Evolutionary conservation across 2,888 invertebrate species (phyloP), one percentile per base, ranked within the genome.

Genomic region (Ashinkailepas kermadecensis): DNA sequence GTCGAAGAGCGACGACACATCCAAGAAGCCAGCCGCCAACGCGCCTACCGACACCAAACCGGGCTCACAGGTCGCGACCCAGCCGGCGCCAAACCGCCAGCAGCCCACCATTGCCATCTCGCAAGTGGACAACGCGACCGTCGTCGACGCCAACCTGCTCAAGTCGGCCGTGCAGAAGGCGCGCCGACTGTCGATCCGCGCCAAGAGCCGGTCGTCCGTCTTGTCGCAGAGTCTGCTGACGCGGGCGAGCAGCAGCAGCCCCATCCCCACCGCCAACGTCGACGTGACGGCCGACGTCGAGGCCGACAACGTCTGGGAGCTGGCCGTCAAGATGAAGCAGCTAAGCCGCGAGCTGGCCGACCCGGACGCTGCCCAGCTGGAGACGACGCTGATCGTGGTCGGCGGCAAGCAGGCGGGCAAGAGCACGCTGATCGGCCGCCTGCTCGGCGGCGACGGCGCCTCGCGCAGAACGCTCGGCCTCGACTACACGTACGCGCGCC

Each of bases 401-500:
- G 70, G 70, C 39, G 70, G 70, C 54, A 54, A 70, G 15, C 70
- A 70, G 70, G 25, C 70, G 1, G 90, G 90, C 10, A 90, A 90
- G 85, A 89, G 95, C 0, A 92, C 93, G 21, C 89, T 94, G 81
- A 89, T 95, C 21, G 89, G 92, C 86, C 89, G 91, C 84, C 94
- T 95, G 87, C 89, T 95, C 81, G 95, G 95, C 83, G 92, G 92
- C 86, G 92, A 91, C 82, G 95, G 95, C 85, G 87, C 89, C 25
- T 88, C 90, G 7, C 92, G 93, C 85, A 92, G 94, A 80, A 95
- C 96, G 0, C 89, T 95, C 81, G 94, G 94, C 0, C 88, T 96
- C 85, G 96, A 96, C 86, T 97, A 96, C 87, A 93, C 93, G 18
- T 96, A 92, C 88, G 95, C 93, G 0, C 90, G 95, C 85, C 92